Conservation (phyloP, 2,113 vertebrate genomes). For the Micronycteris hirsuta region DNA sequence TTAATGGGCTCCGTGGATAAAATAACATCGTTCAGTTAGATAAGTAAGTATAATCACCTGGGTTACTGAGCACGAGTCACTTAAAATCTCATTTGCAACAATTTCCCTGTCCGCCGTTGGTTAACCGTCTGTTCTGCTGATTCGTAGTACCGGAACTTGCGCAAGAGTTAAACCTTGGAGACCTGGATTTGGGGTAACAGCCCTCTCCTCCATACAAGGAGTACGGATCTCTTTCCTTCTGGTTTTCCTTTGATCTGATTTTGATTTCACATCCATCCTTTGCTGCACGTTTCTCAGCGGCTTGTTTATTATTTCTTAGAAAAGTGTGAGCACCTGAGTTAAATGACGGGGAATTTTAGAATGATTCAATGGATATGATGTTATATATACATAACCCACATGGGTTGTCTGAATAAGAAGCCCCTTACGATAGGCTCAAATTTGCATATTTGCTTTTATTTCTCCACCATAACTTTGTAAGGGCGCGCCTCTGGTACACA, state of each 20-base stretch:
- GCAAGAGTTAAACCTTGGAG: not conserved
- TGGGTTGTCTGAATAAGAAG: constrained; percentile 15
- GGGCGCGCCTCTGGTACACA: not conserved
- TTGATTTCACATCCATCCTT: constrained; percentile 7
- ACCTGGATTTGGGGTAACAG: not conserved
- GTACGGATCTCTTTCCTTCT: not conserved
- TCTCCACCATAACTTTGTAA: not conserved
- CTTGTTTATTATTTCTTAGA: not conserved
- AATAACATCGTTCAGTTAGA: constrained; percentile 60
- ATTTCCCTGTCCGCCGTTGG: constrained; percentile 39
- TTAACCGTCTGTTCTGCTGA: not conserved
- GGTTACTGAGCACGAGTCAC: constrained; percentile 53
- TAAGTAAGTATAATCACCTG: constrained; percentile 62
- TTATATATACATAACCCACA: not conserved
- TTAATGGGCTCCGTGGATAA: constrained; percentile 53
- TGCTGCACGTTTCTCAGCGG: not conserved
- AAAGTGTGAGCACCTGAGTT: not conserved
- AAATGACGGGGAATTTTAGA: not conserved
- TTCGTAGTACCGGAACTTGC: not conserved
- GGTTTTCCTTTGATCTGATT: constrained; percentile 36
- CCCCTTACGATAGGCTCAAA: not conserved
- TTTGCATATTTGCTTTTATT: constrained; percentile 22
- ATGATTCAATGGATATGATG: not conserved
- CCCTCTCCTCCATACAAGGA: not conserved
- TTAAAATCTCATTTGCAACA: constrained; percentile 62